Evolutionary conservation across 2,888 invertebrate species (phyloP).

Genomic region (Diarsia rubi): DNA sequence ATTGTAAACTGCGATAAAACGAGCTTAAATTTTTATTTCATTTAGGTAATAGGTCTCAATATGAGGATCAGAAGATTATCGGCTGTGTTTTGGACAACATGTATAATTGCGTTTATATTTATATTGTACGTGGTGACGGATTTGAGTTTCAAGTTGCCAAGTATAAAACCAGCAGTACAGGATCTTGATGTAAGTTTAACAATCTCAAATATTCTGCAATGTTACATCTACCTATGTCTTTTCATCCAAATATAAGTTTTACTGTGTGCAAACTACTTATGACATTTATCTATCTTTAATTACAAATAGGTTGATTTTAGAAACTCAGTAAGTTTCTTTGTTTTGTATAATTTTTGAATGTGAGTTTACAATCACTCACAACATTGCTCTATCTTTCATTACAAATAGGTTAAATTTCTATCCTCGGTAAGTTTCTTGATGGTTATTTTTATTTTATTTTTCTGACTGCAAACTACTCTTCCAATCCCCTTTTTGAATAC

Average conservation of each 20-base stretch:
- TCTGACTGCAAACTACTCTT: too few species aligned
- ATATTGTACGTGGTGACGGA: constrained; percentile 93
- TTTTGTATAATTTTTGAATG: neutral
- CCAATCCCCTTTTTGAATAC: neutral
- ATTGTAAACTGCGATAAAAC: neutral
- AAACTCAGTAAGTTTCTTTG: neutral
- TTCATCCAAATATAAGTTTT: neutral
- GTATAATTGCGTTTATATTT: constrained; percentile 91
- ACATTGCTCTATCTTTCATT: neutral
- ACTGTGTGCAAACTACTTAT: neutral
- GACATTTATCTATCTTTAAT: neutral
- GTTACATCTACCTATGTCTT: neutral
- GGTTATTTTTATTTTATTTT: constrained; percentile 4
- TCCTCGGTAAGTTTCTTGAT: neutral
- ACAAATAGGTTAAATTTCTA: neutral
- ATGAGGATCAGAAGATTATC: constrained; percentile 91
- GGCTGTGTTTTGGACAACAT: constrained; percentile 91
- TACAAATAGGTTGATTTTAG: neutral
- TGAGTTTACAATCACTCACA: neutral
- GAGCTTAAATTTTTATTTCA: neutral
- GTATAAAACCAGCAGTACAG: constrained; percentile 89
- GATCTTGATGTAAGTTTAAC: constrained; percentile 90
- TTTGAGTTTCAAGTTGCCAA: constrained; percentile 91
- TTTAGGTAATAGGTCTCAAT: constrained; percentile 62
- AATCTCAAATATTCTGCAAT: neutral